Percentiles rank a stretch among this genome's conserved stretches.
Conservation (phyloP, 2,888 invertebrate genomes). For the Allygus modestus region DNA sequence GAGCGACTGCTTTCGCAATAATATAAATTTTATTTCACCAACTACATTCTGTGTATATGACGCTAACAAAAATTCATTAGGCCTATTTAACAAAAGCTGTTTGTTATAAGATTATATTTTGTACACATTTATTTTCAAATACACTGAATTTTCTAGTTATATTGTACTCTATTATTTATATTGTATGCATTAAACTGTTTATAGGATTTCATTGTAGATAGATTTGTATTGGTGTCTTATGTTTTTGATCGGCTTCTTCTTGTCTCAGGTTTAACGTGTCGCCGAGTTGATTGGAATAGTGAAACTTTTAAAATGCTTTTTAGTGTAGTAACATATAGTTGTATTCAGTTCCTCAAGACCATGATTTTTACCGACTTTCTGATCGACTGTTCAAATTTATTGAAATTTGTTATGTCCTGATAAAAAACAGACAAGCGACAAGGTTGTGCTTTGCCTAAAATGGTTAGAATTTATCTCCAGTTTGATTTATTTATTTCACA, state of each 20-base stretch:
- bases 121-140: conserved; percentile 31
- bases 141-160: conserved; percentile 32
- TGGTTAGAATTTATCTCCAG: no score
- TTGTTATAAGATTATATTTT: conserved; percentile 41
- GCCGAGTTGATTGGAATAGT: background rate
- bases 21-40: conserved; percentile 48
- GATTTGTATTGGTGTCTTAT: conserved; percentile 32
- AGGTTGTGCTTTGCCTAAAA: background rate
- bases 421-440: background rate
- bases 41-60: conserved; percentile 47
- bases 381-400: no score
- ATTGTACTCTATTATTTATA: conserved; percentile 31
- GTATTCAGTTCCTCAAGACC: background rate
- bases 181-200: conserved; percentile 22
- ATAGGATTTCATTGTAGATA: conserved; percentile 38
- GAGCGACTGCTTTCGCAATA: conserved; percentile 58
- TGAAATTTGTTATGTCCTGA: no score
- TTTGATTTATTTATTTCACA: no score
- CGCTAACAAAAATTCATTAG: conserved; percentile 23
- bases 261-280: background rate
- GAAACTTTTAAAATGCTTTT: background rate
- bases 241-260: background rate
- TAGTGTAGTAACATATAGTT: conserved; percentile 6
- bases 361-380: background rate
- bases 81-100: conserved; percentile 26